A percentile compares a stretch with the other conserved stretches of the same genome.
Conservation (phyloP, 2,113 vertebrate species). For the Rhea pennata region DNA sequence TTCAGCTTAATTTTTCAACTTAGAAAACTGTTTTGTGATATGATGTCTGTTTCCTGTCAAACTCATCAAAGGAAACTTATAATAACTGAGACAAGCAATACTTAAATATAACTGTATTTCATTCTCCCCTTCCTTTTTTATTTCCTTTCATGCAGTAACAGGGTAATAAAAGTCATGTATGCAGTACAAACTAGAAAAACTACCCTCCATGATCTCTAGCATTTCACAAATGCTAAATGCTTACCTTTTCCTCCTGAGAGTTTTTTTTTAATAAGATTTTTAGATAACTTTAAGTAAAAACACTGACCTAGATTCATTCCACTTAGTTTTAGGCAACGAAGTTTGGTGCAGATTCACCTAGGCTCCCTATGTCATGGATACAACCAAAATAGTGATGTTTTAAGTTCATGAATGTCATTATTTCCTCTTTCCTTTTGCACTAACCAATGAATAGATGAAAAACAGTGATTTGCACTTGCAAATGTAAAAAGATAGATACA, state of each 20-base stretch:
- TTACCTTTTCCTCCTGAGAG: background rate
- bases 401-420: background rate
- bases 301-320: background rate
- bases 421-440: background rate
- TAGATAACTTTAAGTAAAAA: background rate
- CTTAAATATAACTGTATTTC: background rate
- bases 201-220: background rate
- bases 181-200: background rate
- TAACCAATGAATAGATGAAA: background rate
- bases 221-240: background rate
- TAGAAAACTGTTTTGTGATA: background rate
- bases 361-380: no score
- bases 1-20: background rate
- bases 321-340: background rate
- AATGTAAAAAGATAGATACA: background rate
- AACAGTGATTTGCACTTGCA: background rate
- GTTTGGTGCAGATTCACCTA: background rate
- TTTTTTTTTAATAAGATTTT: background rate
- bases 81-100: background rate
- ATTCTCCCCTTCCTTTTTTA: background rate
- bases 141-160: background rate
- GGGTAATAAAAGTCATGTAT: background rate
- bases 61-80: background rate
- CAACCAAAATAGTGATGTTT: background rate
- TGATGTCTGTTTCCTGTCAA: background rate